Evolutionary conservation across 2,113 vertebrate species (phyloP), one percentile per base, ranked within the genome.

Genomic region (Symphodus melops): DNA sequence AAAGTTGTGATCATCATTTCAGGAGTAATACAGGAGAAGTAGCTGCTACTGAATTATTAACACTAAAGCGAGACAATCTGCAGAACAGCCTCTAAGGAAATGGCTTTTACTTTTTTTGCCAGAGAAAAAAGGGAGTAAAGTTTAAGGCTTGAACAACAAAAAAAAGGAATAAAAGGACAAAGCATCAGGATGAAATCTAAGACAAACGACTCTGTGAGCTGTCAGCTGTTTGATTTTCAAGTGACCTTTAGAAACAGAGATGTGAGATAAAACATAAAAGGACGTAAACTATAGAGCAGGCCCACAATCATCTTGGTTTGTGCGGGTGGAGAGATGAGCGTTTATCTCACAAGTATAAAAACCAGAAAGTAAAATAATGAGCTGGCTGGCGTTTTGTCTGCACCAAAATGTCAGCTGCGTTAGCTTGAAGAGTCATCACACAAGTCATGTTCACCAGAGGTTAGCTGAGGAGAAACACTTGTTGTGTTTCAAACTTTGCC

Each of bases 21-120:
- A 13, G 57, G 0, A 4, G n/a, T 16, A 14, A 51, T 11, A 28
- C 8, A 65, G 12, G 9, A 52, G 9, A 46, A 37, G 20, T 19
- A 42, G 49, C 33, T 37, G 39, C 51, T 14, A 1, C 52, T 60
- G 48, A n/a, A 49, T 60, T 69, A 42, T 69, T 49, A 54, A 63
- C 41, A 68, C 14, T 59, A 25, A 19, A 49, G 41, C 21, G 19
- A 44, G 42, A 52, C 36, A 58, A 10, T 58, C 46, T 17, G 13
- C 42, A 72, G 46, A 48, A 16, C 46, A 48, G 46, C 46, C 46
- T 17, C 9, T 28, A 9, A 53, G 44, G 28, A 49, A 52, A 65
- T n/a, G 25, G 46, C 25, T 12, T n/a, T 17, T 10, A 19, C 21
- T 36, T 42, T 49, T 25, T 17, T 9, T 51, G 21, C 7, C 41